A percentile compares a stretch with the other conserved stretches of the same genome.
Conservation (phyloP, 2,797 vertebrate species). For the Centroberyx gerrardi region DNA sequence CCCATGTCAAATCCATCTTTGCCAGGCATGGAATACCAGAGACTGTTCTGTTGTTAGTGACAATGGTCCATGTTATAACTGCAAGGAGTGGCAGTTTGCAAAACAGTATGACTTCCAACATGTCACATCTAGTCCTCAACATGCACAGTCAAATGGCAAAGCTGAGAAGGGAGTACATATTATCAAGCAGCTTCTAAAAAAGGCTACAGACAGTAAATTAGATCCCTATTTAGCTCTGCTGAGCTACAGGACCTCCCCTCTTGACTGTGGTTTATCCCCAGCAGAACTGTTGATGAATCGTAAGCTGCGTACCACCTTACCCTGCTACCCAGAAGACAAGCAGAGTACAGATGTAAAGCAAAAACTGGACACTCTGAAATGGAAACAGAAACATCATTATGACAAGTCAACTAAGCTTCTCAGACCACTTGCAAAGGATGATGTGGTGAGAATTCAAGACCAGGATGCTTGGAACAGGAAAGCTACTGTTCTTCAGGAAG, state of each 20-base stretch:
- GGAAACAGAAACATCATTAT: constrained; percentile 31
- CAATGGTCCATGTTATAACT: constrained; percentile 55
- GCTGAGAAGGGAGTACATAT: constrained; percentile 55
- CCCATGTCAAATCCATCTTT: constrained; percentile 51
- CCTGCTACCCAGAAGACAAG: background rate
- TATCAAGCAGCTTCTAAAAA: constrained; percentile 46
- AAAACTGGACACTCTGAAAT: background rate
- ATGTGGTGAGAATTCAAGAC: constrained; percentile 33
- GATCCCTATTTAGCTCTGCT: constrained; percentile 45
- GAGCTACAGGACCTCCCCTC: constrained; percentile 42
- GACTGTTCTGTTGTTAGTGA: constrained; percentile 43
- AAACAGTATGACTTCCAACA: constrained; percentile 49
- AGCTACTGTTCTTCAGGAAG: constrained; percentile 30
- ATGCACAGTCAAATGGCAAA: constrained; percentile 52
- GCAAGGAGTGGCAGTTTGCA: constrained; percentile 58
- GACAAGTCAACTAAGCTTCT: constrained; percentile 23
- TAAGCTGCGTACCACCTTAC: constrained; percentile 29
- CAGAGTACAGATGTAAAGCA: background rate
- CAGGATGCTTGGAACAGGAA: constrained; percentile 13
- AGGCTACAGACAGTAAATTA: constrained; percentile 40
- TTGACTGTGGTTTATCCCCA: constrained; percentile 38
- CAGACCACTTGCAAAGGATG: constrained; percentile 3
- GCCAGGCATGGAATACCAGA: constrained; percentile 40
- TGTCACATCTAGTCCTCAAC: constrained; percentile 44
- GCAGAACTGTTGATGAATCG: constrained; percentile 40